A percentile compares a stretch with the other conserved stretches of the same genome.
Conservation (phyloP, 2,888 invertebrate species). For the Rhingia rostrata region DNA sequence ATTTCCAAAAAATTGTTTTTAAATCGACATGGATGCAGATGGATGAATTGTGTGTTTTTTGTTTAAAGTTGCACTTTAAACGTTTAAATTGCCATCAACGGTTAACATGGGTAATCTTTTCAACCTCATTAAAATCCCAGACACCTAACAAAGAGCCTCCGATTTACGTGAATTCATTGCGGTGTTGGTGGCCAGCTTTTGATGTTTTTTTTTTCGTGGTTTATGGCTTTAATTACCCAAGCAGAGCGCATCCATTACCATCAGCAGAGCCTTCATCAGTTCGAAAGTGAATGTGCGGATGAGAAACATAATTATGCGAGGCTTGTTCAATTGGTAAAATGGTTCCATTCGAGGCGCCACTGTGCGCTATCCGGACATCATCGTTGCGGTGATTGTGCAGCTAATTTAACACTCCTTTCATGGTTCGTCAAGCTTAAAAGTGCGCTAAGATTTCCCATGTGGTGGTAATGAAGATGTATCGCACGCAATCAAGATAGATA, state of each 20-base stretch:
- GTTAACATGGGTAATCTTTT: slow-evolving; percentile 13
- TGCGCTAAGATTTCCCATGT: neutral
- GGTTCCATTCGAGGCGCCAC: neutral
- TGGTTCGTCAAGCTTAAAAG: slow-evolving; percentile 61
- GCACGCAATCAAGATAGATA: slow-evolving; percentile 29
- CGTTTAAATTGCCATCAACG: neutral
- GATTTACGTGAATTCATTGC: no score
- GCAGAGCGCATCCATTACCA: slow-evolving; percentile 6
- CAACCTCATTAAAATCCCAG: neutral
- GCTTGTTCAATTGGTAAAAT: slow-evolving; percentile 33
- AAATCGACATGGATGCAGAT: neutral
- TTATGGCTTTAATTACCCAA: slow-evolving; percentile 35
- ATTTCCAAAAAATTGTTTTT: neutral
- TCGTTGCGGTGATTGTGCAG: neutral
- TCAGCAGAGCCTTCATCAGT: slow-evolving; percentile 12
- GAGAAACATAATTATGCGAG: slow-evolving; percentile 26
- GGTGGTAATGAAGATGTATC: slow-evolving; percentile 16
- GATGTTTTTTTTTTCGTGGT: neutral
- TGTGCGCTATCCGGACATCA: slow-evolving; percentile 5
- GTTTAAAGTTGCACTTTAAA: neutral
- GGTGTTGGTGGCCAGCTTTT: neutral
- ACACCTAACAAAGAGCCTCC: no score
- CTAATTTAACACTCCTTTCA: slow-evolving; percentile 33
- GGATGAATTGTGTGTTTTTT: neutral
- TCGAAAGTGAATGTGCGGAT: slow-evolving; percentile 3